Evolutionary conservation across 2,888 invertebrate species (phyloP).

Genomic region (Mechanitis mazaeus): DNA sequence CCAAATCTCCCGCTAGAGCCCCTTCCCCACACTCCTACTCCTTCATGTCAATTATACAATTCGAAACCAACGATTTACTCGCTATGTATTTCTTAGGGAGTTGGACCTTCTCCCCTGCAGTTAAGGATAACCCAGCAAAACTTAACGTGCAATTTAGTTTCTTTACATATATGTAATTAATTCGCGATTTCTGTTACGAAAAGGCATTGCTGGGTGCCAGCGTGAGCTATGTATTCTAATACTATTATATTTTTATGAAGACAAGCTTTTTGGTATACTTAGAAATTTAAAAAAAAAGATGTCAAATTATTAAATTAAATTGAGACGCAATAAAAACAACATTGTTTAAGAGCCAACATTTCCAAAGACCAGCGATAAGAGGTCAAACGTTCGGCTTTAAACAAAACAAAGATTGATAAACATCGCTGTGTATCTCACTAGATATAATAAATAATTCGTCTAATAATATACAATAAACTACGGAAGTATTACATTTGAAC

Average conservation of each 20-base stretch:
- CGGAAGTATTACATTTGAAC: conserved; percentile 17
- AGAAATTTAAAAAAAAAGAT: no score
- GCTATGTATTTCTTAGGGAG: conserved; percentile 45
- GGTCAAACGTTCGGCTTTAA: conserved; percentile 17
- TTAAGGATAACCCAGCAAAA: conserved; percentile 46
- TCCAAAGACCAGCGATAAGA: conserved; percentile 16
- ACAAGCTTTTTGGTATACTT: no score
- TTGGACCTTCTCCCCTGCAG: conserved; percentile 35
- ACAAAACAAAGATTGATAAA: conserved; percentile 11
- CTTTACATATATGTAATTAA: conserved; percentile 27
- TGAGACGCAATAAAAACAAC: conserved; percentile 27
- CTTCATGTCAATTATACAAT: conserved; percentile 57
- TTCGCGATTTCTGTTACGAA: conserved; percentile 37
- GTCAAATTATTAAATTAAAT: neutral
- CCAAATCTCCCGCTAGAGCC: conserved; percentile 70
- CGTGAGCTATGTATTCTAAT: conserved; percentile 20
- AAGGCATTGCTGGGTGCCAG: conserved; percentile 20
- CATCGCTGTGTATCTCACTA: neutral
- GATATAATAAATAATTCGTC: no score
- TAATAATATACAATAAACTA: no score
- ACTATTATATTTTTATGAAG: conserved; percentile 2
- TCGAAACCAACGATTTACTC: conserved; percentile 50
- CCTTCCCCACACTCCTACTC: conserved; percentile 42
- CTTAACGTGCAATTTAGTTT: conserved; percentile 33
- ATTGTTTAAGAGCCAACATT: conserved; percentile 15